Evolutionary conservation across 2,888 invertebrate genomes (phyloP).

Genomic region (Tiphia femorata): DNA sequence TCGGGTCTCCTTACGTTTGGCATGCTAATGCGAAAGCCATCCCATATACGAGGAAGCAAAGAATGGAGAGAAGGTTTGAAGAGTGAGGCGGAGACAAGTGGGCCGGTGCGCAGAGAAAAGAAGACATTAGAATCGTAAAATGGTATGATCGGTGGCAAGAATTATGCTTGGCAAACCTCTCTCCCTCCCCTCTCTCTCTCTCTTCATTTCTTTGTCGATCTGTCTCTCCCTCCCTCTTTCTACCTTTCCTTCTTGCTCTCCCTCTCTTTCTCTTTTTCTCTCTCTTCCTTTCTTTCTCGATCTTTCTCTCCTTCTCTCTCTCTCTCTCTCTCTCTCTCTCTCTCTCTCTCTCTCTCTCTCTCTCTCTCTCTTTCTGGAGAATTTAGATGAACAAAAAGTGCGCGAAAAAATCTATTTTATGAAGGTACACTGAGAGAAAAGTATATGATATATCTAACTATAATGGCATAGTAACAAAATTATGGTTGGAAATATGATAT

Average conservation of each 20-base stretch:
- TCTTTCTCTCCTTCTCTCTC: neutral
- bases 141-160: neutral
- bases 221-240: neutral
- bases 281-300: neutral
- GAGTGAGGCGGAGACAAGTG: neutral
- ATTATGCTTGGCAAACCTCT: neutral
- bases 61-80: neutral
- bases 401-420: no score
- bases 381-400: no score
- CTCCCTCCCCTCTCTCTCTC: neutral
- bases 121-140: neutral
- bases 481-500: no score
- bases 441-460: no score
- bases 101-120: neutral
- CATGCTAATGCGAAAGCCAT: slow-evolving; percentile 1
- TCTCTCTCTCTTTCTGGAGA: neutral
- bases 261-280: neutral
- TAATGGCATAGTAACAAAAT: no score
- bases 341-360: neutral
- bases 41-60: neutral
- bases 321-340: neutral
- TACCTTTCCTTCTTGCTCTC: neutral
- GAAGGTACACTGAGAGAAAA: no score
- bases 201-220: no score
- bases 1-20: neutral